A percentile compares a stretch with the other conserved stretches of the same genome.
Conservation (phyloP, 2,797 vertebrate species). For the Rallus crepitans region DNA sequence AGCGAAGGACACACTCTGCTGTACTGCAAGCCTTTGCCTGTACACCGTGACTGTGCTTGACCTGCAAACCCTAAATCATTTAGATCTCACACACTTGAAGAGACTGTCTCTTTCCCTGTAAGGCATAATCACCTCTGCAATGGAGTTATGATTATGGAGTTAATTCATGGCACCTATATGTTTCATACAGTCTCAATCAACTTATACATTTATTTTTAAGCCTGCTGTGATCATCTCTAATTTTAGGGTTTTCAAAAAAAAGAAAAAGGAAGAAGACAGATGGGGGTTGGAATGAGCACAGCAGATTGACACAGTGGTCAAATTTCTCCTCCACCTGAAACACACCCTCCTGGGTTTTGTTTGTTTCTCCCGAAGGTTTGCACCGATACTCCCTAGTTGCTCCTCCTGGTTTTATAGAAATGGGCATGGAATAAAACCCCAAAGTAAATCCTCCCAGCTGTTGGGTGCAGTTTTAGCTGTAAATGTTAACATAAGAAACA, state of each 20-base stretch:
- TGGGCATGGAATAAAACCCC: neutral
- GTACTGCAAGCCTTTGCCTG: neutral
- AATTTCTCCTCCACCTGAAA: neutral
- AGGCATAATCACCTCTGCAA: neutral
- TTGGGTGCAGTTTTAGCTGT: neutral
- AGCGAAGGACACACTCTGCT: neutral
- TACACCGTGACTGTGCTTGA: neutral
- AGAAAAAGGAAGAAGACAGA: neutral
- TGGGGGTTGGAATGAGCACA: neutral
- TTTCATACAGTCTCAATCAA: neutral
- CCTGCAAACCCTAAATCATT: neutral
- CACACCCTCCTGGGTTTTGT: neutral
- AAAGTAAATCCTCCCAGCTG: neutral
- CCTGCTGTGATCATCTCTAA: neutral
- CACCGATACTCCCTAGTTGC: neutral
- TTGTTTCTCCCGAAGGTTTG: neutral
- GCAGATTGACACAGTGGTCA: neutral
- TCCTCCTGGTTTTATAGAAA: neutral
- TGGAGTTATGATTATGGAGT: neutral
- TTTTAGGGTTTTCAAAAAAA: neutral
- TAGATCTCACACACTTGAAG: neutral
- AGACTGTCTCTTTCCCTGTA: neutral
- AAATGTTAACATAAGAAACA: neutral
- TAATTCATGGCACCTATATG: neutral
- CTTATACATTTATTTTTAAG: neutral